Evolutionary conservation across 2,888 invertebrate species (phyloP), one percentile per base, ranked within the genome.

Genomic region (Leucoma salicis): DNA sequence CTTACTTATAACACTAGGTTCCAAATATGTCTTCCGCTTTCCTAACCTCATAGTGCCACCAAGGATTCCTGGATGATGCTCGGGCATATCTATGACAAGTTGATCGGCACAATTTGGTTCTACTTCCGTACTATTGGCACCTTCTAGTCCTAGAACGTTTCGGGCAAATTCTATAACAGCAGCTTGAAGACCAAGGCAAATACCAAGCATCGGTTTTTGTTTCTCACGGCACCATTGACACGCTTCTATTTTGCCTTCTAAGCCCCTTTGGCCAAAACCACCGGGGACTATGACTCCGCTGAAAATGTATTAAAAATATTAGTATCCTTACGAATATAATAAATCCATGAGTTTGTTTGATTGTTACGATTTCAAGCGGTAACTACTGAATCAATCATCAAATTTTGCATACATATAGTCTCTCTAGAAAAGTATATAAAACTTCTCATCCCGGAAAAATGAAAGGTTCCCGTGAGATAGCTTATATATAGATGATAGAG

Each of bases 1-100:
- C 92, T 91, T 73, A 94, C 94, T 92, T 58, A 95, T 90, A 52
- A 92, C 78, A 61, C 91, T 91, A 2, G 90, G 80, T 46, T 93
- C 92, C 73, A 99, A 95, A 28, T 94, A 84, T 0, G 99, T 99
- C 45, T 92, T 93, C 63, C 99, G 92, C 72, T 95, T 96, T n/a
- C 99, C 99, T 33, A 99, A 89, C 45, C 99, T 91, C 99, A 99
- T 99, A 0, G 99, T 99, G 6, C 99, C 99, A 1, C 99, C 99
- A 91, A 97, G 93, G 57, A 95, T 92, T 0, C 97, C 98, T 0
- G 94, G 93, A 75, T 97, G 97, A 79, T 99, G 98, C 82, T 99
- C 99, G 0, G 99, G 99, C 99, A 99, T 99, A 65, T 99, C 99
- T 49, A 99, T 96, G 3, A 99, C 96, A 27, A 99, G 90, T 18